Base-by-base conservation (phyloP, 2,113 vertebrate genomes). In the Brevimyrus niger region DNA sequence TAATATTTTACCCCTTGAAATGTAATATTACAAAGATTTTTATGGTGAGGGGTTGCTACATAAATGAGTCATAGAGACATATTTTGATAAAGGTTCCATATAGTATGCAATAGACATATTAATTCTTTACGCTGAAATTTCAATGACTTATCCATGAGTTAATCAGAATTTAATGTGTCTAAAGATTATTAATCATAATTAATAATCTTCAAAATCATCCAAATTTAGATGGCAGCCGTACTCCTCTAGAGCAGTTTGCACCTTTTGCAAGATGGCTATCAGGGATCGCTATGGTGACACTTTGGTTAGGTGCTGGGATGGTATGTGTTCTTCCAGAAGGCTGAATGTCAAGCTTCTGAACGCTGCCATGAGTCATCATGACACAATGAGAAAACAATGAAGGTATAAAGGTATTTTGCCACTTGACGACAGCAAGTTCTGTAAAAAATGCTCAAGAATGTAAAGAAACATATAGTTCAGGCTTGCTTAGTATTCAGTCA, bases 321-420 rank as follows among this genome's bases (percentile, higher is more conserved):
- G 91, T 95, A 93, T 91, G 61, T 90, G 94, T 92, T 87, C 89
- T 94, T 94, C 90, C 88, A 83, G 91, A 92, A 92, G 92, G 95
- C 94, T 93, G 93, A 92, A 92, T 95, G 94, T 96, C 94, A 95
- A 93, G 90, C 94, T 95, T 92, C 94, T 94, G 89, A 90, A 89
- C 91, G 92, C 91, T 7, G 21, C 92, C 27, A 0, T 51, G 27
- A 87, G 15, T 80, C 73, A 80, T 42, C 35, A 27, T 47, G 47
- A 27, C 23, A 13, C 11, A 27, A 86, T 15, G n/a, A 47, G 48
- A 88, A 61, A 44, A 55, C 61, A 85, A 48, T 19, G 31, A 9
- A 42, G 19, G 50, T 90, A 3, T 84, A n/a, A 13, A 86, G n/a
- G 83, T n/a, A n/a, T 48, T 23, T 47, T 48, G 47, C 46, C 21